phyloP scores from a whole-genome alignment of 2,113 vertebrate genomes.

The Apodemus sylvaticus region DNA sequence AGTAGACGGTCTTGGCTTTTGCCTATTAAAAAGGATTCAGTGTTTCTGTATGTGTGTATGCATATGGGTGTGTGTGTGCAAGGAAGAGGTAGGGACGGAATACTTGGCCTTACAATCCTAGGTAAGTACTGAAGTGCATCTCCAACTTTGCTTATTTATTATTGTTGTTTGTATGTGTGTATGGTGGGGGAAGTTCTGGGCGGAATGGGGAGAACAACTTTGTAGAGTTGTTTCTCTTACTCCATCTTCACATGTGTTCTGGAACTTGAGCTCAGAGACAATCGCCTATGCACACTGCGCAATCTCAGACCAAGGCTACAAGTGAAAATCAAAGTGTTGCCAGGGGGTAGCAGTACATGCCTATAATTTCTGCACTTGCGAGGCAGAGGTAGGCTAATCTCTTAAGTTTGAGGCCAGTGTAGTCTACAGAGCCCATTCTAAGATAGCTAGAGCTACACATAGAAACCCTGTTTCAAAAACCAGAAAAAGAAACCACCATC shows the following conservation, averaged over 20 bases:
- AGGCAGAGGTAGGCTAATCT: background rate
- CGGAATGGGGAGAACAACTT: background rate
- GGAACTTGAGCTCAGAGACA: background rate
- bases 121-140: background rate
- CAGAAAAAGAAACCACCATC: background rate
- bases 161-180: background rate
- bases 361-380: background rate
- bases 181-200: background rate
- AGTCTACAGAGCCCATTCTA: background rate
- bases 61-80: accelerated
- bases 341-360: background rate
- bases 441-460: background rate
- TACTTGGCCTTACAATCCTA: background rate
- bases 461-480: background rate
- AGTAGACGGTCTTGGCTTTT: background rate
- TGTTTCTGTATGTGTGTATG: background rate
- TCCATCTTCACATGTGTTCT: background rate
- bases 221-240: background rate
- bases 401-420: background rate
- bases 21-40: background rate
- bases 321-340: background rate
- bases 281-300: background rate
- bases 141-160: background rate
- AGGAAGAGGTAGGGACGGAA: background rate
- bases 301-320: background rate